Percentiles rank a stretch among this genome's conserved stretches.
These are phyloP conservation scores for Chirona hameri DNA, from an alignment of 2,888 invertebrate genomes.

Conservation along the genomic window DNA sequence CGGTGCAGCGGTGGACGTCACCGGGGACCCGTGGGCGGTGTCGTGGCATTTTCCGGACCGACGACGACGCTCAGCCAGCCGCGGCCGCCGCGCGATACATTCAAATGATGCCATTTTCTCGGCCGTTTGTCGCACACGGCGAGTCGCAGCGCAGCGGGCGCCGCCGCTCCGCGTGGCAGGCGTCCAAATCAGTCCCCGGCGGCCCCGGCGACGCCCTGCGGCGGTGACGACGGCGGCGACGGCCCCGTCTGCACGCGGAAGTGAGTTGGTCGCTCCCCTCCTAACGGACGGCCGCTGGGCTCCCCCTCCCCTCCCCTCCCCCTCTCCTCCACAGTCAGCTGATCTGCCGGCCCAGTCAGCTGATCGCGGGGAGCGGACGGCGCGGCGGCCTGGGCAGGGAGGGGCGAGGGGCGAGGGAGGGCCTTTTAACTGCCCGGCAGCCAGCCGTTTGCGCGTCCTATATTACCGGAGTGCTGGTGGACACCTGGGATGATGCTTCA, in stretches of 20 bases:
- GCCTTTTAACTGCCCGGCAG: no score
- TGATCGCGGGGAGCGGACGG: neutral
- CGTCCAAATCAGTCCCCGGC: neutral
- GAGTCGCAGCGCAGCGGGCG: neutral
- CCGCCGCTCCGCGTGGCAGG: neutral
- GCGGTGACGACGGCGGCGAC: neutral
- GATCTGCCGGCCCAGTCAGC: constrained; percentile 5
- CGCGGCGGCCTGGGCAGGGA: no score
- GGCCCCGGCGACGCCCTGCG: neutral
- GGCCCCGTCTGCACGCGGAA: neutral
- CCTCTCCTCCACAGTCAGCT: neutral
- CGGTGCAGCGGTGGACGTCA: neutral
- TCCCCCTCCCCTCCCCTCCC: neutral
- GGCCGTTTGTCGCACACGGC: neutral
- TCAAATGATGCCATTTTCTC: neutral
- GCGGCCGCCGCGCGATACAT: neutral
- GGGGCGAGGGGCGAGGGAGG: neutral
- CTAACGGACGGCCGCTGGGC: neutral
- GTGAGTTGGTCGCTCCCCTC: neutral
- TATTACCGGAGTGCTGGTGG: no score
- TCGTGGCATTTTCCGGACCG: neutral
- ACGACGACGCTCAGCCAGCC: no score
- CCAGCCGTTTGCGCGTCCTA: no score
- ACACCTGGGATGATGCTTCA: no score
- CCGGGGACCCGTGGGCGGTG: neutral